Evolutionary conservation across 2,113 vertebrate species (phyloP).

Genomic region (Pelecanus crispus): DNA sequence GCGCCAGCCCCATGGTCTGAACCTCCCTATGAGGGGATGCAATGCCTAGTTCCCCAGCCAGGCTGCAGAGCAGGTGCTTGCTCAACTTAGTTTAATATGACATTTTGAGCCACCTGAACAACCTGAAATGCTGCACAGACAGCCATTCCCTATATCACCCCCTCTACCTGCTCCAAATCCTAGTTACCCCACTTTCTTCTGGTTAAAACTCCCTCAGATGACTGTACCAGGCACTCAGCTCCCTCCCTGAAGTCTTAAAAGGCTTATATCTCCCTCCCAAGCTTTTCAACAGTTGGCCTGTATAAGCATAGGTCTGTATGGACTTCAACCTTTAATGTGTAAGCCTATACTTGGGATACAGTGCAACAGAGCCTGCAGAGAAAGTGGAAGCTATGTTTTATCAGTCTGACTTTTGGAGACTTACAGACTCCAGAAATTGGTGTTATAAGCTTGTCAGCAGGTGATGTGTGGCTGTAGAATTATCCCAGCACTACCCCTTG

Average conservation of each 20-base stretch:
- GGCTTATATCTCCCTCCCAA: not conserved
- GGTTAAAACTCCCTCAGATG: not conserved
- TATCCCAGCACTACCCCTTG: not conserved
- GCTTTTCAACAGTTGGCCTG: not conserved
- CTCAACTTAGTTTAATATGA: not conserved
- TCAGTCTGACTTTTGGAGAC: not conserved
- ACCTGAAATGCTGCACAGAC: not conserved
- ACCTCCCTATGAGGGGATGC: accelerated
- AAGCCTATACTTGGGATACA: not conserved
- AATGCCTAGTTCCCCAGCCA: not conserved
- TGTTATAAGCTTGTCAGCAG: conserved; percentile 56
- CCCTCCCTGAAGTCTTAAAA: not conserved
- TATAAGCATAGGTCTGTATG: not conserved
- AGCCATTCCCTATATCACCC: not conserved
- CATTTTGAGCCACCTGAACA: not conserved
- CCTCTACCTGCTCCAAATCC: not conserved
- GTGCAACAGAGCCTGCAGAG: not conserved
- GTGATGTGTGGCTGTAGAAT: conserved; percentile 33
- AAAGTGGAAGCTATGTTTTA: not conserved
- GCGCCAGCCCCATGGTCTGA: accelerated
- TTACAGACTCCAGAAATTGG: not conserved
- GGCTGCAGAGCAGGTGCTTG: not conserved
- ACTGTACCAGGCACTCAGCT: not conserved
- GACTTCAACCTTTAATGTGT: accelerated
- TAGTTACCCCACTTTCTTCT: not conserved